These are phyloP conservation scores for Criorhina ranunculi DNA, from an alignment of 2,888 invertebrate species.

Conservation along the genomic window DNA sequence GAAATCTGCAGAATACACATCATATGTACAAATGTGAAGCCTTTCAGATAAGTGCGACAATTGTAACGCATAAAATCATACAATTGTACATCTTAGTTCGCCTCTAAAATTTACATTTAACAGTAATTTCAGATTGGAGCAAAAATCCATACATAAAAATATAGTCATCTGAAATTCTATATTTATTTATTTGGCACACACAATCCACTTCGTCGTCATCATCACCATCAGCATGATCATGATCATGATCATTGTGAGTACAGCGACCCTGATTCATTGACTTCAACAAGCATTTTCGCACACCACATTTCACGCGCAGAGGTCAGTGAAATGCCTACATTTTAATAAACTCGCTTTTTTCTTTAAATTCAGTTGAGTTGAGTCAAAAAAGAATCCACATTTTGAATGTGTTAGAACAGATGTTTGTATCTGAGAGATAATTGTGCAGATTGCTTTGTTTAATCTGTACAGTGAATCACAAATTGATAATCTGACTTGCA, in stretches of 20 bases:
- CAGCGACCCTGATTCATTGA: constrained; percentile 34
- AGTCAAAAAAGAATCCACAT: background rate
- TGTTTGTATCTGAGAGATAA: background rate
- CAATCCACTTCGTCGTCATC: constrained; percentile 11
- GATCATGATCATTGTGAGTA: constrained; percentile 16
- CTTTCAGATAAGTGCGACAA: too few relatives aligned
- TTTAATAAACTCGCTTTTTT: constrained; percentile 23
- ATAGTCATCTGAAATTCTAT: background rate
- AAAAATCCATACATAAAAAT: background rate
- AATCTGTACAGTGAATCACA: constrained; percentile 12
- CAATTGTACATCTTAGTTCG: too few relatives aligned
- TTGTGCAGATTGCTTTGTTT: constrained; percentile 9
- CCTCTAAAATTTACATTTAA: too few relatives aligned
- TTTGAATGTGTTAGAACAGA: constrained; percentile 13
- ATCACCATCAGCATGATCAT: constrained; percentile 28
- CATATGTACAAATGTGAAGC: too few relatives aligned
- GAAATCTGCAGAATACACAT: too few relatives aligned
- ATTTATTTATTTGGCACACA: constrained; percentile 10
- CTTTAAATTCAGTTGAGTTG: constrained; percentile 5
- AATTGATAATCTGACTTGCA: background rate
- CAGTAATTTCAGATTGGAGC: too few relatives aligned
- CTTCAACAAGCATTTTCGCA: constrained; percentile 17
- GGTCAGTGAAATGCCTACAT: constrained; percentile 40
- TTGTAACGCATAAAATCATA: too few relatives aligned
- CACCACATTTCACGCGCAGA: constrained; percentile 2